These are phyloP conservation scores for Cirrhinus molitorella DNA, from an alignment of 2,797 vertebrate genomes.

Conservation along the genomic window DNA sequence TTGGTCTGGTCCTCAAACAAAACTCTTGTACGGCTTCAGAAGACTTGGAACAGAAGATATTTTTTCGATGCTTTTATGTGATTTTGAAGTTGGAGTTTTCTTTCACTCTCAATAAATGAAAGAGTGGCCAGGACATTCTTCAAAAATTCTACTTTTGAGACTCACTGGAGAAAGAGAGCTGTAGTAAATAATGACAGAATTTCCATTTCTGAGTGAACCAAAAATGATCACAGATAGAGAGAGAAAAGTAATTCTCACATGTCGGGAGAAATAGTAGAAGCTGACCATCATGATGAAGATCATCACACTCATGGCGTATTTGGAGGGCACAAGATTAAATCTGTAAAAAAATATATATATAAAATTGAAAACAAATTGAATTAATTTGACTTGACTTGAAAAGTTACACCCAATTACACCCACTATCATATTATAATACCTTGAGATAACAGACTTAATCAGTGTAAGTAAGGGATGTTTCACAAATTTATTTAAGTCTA, in stretches of 20 bases:
- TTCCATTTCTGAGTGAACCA: background rate
- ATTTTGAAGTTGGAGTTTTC: background rate
- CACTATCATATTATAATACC: background rate
- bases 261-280: conserved; percentile 96
- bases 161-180: background rate
- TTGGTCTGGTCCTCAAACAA: background rate
- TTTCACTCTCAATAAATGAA: background rate
- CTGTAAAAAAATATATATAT: conserved; percentile 70
- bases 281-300: conserved; percentile 94
- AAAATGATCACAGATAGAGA: background rate
- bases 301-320: conserved; percentile 91
- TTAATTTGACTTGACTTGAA: background rate
- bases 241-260: conserved; percentile 79
- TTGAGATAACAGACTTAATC: background rate
- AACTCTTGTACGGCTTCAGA: background rate
- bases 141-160: background rate
- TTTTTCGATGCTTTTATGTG: background rate
- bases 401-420: background rate
- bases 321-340: conserved; percentile 86
- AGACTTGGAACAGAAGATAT: background rate
- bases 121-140: background rate
- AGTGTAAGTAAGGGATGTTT: background rate
- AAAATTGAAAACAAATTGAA: background rate
- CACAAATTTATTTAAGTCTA: too few relatives aligned
- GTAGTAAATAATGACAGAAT: background rate